Evolutionary conservation across 2,113 vertebrate species (phyloP), one percentile per base, ranked within the genome.

Genomic region (Cinclus cinclus): DNA sequence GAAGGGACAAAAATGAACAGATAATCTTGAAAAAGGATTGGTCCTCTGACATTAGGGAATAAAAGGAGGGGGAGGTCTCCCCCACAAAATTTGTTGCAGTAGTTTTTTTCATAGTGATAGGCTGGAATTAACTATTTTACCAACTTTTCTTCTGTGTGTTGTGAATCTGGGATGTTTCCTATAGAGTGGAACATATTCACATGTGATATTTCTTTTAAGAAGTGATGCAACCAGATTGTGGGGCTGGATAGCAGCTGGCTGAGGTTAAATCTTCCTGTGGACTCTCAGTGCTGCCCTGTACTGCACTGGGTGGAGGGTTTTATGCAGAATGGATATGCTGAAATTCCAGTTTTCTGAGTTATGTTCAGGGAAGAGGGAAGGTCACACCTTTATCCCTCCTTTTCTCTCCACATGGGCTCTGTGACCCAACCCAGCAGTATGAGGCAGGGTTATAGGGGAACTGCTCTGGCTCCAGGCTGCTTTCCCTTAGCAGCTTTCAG

Each of bases 381-480:
- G 30, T 24, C 20, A 10, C 11, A 3, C 21, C 39, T 68, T 46
- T 19, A 14, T 81, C 65, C 9, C 19, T 22, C 10, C 24, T 9
- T 50, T n/a, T 33, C 8, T 37, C n/a, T 9, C 17, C 16, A 1
- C 4, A 0, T 9, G 6, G 18, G 13, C 23, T 30, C 47, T 56
- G 11, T 64, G n/a, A 22, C n/a, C 8, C 70, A 56, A 56, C n/a
- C 28, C 37, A 69, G 63, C 31, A 3, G 33, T 7, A 0, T 1
- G 9, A 9, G 47, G 0, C 5, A 8, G 39, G 7, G 13, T 8
- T 65, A 30, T 1, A 8, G 37, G 25, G 46, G 33, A 33, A 0
- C 53, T 73, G 70, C 2, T 33, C 37, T 76, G 50, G 3, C 47
- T 27, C 19, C 27, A 17, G 63, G 69, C 68, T 76, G 53, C 44